phyloP scores from a whole-genome alignment of 2,888 invertebrate species.

The Caenorhabditis sp. region DNA sequence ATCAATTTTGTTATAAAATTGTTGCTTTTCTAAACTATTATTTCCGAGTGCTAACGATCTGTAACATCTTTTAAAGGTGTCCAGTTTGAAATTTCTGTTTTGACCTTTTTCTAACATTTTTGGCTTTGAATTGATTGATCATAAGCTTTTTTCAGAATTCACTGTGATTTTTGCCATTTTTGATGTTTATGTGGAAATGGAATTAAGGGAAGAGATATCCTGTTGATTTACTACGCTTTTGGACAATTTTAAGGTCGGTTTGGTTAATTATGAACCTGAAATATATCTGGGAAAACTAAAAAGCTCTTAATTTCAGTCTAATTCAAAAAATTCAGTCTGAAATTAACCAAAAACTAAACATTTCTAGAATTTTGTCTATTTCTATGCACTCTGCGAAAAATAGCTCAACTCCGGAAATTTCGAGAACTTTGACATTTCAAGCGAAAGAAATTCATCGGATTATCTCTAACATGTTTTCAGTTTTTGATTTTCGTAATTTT shows the following conservation, averaged over 20 bases:
- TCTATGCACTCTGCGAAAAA: background rate
- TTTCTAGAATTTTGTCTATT: too few species aligned
- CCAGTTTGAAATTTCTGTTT: slow-evolving; percentile 5
- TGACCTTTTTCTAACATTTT: background rate
- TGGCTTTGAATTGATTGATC: background rate
- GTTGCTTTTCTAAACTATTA: background rate
- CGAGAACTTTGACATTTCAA: background rate
- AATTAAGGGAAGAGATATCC: too few species aligned
- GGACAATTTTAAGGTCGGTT: too few species aligned
- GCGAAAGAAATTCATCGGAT: background rate
- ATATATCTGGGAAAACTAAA: too few species aligned
- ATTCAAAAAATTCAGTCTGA: too few species aligned
- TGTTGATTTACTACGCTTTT: too few species aligned
- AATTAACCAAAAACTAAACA: too few species aligned
- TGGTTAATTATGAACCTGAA: too few species aligned
- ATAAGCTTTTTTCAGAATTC: background rate
- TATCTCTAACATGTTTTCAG: background rate
- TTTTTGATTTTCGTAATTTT: too few species aligned
- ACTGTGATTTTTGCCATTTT: too few species aligned
- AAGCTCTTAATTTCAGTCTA: too few species aligned
- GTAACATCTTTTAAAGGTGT: slow-evolving; percentile 3
- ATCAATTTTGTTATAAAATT: background rate
- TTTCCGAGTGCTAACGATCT: background rate
- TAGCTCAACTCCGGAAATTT: background rate
- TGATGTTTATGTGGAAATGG: too few species aligned